These are phyloP conservation scores for Corythaixoides concolor DNA, from an alignment of 2,113 vertebrate genomes.

Conservation along the genomic window DNA sequence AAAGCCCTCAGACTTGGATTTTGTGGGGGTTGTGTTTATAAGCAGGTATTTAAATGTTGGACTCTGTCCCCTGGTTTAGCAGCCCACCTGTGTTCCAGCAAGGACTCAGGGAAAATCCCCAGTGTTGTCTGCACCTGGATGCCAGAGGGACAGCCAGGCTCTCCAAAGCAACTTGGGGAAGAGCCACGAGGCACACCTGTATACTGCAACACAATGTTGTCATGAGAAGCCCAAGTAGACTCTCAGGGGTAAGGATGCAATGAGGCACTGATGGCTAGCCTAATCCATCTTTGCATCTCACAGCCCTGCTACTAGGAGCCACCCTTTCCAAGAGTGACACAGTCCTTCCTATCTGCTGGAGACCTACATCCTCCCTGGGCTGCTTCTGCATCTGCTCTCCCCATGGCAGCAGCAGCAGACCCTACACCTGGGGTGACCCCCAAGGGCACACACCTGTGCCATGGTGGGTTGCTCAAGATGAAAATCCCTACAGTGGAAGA, in stretches of 20 bases:
- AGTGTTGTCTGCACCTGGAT: neutral
- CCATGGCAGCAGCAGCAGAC: neutral
- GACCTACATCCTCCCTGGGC: neutral
- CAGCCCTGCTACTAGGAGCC: neutral
- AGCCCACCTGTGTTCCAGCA: neutral
- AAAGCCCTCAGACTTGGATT: neutral
- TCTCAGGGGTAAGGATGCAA: neutral
- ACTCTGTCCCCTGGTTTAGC: neutral
- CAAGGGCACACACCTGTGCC: rapidly evolving
- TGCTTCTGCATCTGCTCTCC: neutral
- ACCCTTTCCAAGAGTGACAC: neutral
- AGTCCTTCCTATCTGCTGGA: neutral
- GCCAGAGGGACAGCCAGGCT: neutral
- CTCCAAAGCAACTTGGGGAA: neutral
- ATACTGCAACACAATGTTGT: neutral
- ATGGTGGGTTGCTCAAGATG: neutral
- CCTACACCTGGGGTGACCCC: rapidly evolving
- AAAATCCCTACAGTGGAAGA: neutral
- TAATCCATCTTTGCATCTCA: neutral
- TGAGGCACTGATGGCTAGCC: neutral
- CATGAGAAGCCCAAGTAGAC: neutral
- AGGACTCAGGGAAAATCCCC: neutral
- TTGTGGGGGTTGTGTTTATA: neutral
- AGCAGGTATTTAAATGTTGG: neutral
- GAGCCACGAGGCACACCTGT: neutral